Evolutionary conservation across 2,113 vertebrate species (phyloP), one percentile per base, ranked within the genome.

Genomic region (Paramormyrops kingsleyae): DNA sequence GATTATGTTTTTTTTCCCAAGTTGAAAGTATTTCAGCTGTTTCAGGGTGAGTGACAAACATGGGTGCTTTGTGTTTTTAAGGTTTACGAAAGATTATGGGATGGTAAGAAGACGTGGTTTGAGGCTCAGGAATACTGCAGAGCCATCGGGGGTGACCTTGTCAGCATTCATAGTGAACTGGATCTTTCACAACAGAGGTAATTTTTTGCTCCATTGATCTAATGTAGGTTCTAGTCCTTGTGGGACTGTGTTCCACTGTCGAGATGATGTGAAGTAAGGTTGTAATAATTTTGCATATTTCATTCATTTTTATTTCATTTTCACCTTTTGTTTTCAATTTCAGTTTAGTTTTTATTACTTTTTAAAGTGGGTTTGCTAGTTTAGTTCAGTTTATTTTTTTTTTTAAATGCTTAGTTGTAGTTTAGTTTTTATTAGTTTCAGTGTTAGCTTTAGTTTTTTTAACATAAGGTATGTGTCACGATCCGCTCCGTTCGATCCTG

Each of bases 61-160:
- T 50, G 70, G n/a, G 53, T 39, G 17, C 2, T 83, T 44, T 35
- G 49, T 5, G 35, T 90, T 44, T 19, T 89, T 0, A 90, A 96
- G 96, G 90, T 94, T 46, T 96, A 50, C 19, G 0, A 94, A 46
- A 92, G 92, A 90, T 91, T 92, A 4, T 89, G 91, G 24, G n/a
- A 89, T 5, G 9, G 91, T 1, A 96, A 95, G 94, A 99, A 97
- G 93, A 97, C 97, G 0, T 99, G 98, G 98, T 95, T 94, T 93
- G 97, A 98, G 27, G 96, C 98, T 66, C 95, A 95, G 90, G 94
- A 94, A 83, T 99, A 96, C 88, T 99, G 98, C 90, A 93, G 91
- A 89, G 95, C 95, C 59, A 86, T 98, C 0, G 97, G 98, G 39
- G 98, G 98, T 47, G 97, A 99, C 31, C 94, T 99, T 62, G 93